Conservation (phyloP, 1,140 invertebrate species). For the Lerema accius region DNA sequence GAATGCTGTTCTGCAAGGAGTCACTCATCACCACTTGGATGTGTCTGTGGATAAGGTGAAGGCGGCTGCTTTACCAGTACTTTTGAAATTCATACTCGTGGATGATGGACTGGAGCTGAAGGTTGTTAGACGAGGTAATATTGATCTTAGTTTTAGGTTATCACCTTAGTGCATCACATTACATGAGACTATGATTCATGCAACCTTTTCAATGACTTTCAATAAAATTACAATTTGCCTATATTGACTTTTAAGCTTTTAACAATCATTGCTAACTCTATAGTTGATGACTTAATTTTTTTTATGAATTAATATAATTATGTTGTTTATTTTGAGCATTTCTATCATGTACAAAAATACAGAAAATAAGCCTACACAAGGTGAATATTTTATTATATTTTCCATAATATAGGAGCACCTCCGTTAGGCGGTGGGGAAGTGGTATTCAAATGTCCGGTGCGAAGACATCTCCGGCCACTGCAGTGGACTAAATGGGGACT, state of each 20-base stretch:
- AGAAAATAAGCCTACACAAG: too few relatives aligned
- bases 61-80: slow-evolving; percentile 88
- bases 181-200: too few relatives aligned
- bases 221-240: too few relatives aligned
- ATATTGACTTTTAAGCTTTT: too few relatives aligned
- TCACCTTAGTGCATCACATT: too few relatives aligned
- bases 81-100: slow-evolving; percentile 93
- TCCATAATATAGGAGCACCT: slow-evolving; percentile 75
- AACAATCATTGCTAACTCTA: too few relatives aligned
- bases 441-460: slow-evolving; percentile 93
- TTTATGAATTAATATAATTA: too few relatives aligned
- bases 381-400: slow-evolving; percentile 7
- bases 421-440: slow-evolving; percentile 97
- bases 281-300: too few relatives aligned
- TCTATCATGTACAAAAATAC: too few relatives aligned
- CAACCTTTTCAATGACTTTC: too few relatives aligned
- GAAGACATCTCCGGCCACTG: slow-evolving; percentile 82
- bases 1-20: slow-evolving; percentile 91
- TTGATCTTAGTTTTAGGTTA: too few relatives aligned
- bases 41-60: slow-evolving; percentile 95
- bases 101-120: slow-evolving; percentile 95
- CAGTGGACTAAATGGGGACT: slow-evolving; percentile 92
- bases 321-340: too few relatives aligned
- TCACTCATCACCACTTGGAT: slow-evolving; percentile 94
- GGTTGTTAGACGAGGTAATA: slow-evolving; percentile 91